These are phyloP conservation scores for rabbit (Oryctolagus cuniculus) DNA, from an alignment of 2,113 vertebrate genomes.

Conservation along the genomic window mOryCun1.1 NC_091435.1:94878501-94879000, in stretches of 20 bases:
- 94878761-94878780: constrained; percentile 88
- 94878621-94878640: constrained; percentile 89
- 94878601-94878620: constrained; percentile 88
- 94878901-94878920: constrained; percentile 2
- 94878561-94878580: constrained; percentile 93
- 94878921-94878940: not conserved
- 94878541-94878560: constrained; percentile 94
- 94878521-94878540: constrained; percentile 91
- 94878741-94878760: constrained; percentile 81
- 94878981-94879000: too few species aligned
- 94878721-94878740: constrained; percentile 87
- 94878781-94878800: constrained; percentile 87
- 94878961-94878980: too few species aligned
- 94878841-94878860: not conserved
- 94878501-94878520: constrained; percentile 88
- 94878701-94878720: constrained; percentile 84
- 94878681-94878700: constrained; percentile 88
- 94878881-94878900: not conserved
- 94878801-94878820: constrained; percentile 20
- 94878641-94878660: constrained; percentile 89
- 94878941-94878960: too few species aligned
- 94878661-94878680: constrained; percentile 92
- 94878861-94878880: not conserved
- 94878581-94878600: constrained; percentile 88
- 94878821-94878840: not conserved